Evolutionary conservation across 2,888 invertebrate species (phyloP), one percentile per base, ranked within the genome.

Genomic region (Drosophila sordidula): DNA sequence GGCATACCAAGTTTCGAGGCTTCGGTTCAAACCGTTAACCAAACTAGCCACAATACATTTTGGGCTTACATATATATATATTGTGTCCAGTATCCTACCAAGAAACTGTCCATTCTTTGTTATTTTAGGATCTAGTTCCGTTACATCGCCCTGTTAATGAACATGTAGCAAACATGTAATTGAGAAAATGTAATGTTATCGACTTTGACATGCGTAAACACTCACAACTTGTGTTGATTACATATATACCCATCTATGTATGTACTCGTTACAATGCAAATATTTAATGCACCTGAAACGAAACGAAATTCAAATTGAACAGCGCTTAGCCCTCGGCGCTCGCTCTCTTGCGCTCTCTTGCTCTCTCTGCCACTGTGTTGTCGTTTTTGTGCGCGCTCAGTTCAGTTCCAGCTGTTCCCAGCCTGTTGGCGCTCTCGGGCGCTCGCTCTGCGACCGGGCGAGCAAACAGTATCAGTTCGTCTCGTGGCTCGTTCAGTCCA

Each of bases 401-500:
- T 50, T 66, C 29, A 67, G 44, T 16, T 46, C 5, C 63, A 52
- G 64, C 52, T 66, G 65, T 64, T 54, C 38, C 6, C 12, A 22
- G 22, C 41, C n/a, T 26, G n/a, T 26, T 38, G 22, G 8, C 12
- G n/a, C 41, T 47, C 41, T 50, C 47, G 1, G 14, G 9, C 4
- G 54, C 25, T 45, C 25, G 14, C 45, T 39, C 16, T 14, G 42
- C 36, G 22, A 14, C 38, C 38, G 45, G 44, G 25, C 25, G 39
- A 16, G 18, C 51, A 46, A 22, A 25, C 47, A 39, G 55, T 26
- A 26, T n/a, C 18, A 18, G 42, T 45, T 55, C 29, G 62, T 22
- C 36, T 49, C 18, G 32, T 11, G n/a, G 32, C 16, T 50, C 49
- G 75, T 64, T 75, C 77, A 75, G 75, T 75, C 57, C 61, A 77